Percentiles rank a stretch among this genome's conserved stretches.
Conservation (phyloP, 2,797 vertebrate genomes). For the Rhinella marina region DNA sequence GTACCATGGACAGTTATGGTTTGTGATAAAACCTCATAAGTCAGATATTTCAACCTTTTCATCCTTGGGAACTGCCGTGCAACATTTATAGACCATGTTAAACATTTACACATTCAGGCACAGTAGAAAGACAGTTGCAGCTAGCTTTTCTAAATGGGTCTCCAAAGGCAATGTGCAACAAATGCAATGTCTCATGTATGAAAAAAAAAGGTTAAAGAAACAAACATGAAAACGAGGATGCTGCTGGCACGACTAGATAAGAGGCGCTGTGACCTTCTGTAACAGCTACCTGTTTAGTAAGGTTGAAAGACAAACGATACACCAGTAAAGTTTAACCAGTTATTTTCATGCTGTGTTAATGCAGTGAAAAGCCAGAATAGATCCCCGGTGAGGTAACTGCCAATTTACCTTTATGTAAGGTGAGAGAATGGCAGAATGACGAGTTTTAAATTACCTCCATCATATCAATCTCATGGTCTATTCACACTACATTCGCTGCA, state of each 20-base stretch:
- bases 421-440: not conserved
- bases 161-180: not conserved
- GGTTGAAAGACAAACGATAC: not conserved
- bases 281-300: not conserved
- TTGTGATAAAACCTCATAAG: not conserved
- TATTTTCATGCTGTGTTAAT: not conserved
- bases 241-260: not conserved
- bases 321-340: not conserved
- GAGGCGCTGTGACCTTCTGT: not conserved
- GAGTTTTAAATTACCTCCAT: not conserved
- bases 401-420: not conserved
- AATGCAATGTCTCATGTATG: not conserved
- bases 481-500: not conserved
- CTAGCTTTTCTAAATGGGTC: not conserved
- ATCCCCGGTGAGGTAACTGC: not conserved
- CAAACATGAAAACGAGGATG: not conserved
- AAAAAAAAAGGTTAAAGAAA: no score
- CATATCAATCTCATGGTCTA: not conserved
- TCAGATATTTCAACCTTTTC: not conserved
- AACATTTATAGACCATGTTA: not conserved
- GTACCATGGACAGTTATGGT: slow-evolving; percentile 35
- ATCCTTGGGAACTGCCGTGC: not conserved
- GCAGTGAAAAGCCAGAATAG: not conserved
- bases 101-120: not conserved
- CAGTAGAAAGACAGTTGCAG: not conserved